phyloP scores from a whole-genome alignment of 2,797 vertebrate species.

The Phalanger gymnotis region DNA sequence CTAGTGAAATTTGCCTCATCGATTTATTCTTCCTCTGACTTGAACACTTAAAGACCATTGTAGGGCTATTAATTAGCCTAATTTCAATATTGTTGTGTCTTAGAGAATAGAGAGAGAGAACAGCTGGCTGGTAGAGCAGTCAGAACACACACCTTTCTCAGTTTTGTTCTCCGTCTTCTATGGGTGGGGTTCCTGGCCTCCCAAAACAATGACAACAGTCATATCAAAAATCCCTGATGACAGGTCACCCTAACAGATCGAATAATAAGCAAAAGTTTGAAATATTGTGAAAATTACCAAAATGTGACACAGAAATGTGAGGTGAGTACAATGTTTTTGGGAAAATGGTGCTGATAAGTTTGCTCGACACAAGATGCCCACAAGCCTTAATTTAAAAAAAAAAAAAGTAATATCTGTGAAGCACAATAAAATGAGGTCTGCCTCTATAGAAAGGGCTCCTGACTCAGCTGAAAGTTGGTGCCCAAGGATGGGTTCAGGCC shows the following conservation, averaged over 20 bases:
- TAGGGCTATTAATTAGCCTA: neutral
- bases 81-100: neutral
- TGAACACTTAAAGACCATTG: neutral
- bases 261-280: neutral
- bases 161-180: neutral
- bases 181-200: neutral
- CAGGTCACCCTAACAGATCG: neutral
- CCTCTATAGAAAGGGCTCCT: neutral
- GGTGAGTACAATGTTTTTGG: neutral
- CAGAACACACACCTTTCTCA: neutral
- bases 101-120: neutral
- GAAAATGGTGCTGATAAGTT: neutral
- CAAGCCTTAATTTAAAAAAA: neutral
- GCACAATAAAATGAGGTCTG: neutral
- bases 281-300: neutral
- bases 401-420: neutral
- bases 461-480: neutral
- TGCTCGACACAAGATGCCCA: neutral
- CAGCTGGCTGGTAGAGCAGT: neutral
- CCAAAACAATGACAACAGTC: neutral
- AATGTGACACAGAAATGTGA: neutral
- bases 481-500: neutral
- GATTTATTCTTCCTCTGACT: neutral
- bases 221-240: neutral
- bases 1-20: neutral